Evolutionary conservation across 2,888 invertebrate genomes (phyloP).

Genomic region (Epinotia ramella): DNA sequence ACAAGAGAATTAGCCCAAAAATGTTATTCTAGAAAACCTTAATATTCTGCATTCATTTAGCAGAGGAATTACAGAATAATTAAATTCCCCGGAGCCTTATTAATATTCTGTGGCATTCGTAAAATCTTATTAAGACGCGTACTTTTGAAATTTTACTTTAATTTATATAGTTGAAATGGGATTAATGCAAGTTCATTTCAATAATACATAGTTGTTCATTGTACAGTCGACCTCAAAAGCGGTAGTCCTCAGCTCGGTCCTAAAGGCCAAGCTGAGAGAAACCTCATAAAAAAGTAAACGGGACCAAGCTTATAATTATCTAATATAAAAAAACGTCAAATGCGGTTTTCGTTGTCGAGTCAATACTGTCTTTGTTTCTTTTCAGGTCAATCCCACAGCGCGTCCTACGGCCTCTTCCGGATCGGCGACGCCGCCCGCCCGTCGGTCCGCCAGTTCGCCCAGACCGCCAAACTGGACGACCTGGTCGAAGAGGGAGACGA

Average conservation of each 20-base stretch:
- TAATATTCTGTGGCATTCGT: slow-evolving; percentile 21
- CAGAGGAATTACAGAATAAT: slow-evolving; percentile 18
- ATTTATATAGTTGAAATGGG: neutral
- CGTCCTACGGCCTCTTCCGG: slow-evolving; percentile 91
- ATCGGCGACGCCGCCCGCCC: slow-evolving; percentile 90
- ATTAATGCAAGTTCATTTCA: neutral
- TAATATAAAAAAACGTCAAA: neutral
- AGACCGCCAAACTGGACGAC: slow-evolving; percentile 91
- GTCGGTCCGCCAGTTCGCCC: slow-evolving; percentile 93
- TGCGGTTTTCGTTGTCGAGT: slow-evolving; percentile 48
- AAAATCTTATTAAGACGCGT: slow-evolving; percentile 7
- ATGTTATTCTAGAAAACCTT: slow-evolving; percentile 4
- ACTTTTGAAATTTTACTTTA: slow-evolving; percentile 7
- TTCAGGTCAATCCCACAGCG: slow-evolving; percentile 95
- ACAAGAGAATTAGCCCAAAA: slow-evolving; percentile 11
- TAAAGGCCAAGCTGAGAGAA: too few relatives aligned
- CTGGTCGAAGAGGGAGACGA: slow-evolving; percentile 88
- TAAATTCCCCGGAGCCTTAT: slow-evolving; percentile 23
- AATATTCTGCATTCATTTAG: slow-evolving; percentile 12
- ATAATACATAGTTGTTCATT: too few relatives aligned
- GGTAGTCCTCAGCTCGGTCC: neutral
- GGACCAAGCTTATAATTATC: too few relatives aligned
- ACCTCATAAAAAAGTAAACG: too few relatives aligned
- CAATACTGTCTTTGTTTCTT: slow-evolving; percentile 45
- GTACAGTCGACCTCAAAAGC: slow-evolving; percentile 43